phyloP scores from a whole-genome alignment of 2,797 vertebrate genomes.

The Thaleichthys pacificus region DNA sequence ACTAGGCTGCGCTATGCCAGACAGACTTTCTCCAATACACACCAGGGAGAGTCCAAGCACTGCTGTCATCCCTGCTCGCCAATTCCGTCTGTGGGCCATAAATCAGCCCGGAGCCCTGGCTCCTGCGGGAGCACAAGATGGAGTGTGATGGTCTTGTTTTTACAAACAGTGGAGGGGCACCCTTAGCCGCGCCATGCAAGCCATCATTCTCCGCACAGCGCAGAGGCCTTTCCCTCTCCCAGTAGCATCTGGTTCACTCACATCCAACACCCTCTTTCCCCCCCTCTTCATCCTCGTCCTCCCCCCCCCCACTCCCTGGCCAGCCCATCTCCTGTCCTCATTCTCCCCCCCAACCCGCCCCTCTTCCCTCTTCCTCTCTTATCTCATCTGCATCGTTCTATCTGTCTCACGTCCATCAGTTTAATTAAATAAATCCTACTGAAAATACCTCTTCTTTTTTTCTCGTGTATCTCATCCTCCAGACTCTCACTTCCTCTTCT shows the following conservation, averaged over 20 bases:
- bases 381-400: slow-evolving; percentile 47
- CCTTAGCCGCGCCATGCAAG: slow-evolving; percentile 68
- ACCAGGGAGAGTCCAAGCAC: slow-evolving; percentile 73
- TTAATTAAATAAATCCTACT: slow-evolving; percentile 65
- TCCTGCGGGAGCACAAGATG: slow-evolving; percentile 80
- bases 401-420: slow-evolving; percentile 45
- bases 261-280: slow-evolving; percentile 43
- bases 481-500: slow-evolving; percentile 34
- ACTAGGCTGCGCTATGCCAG: slow-evolving; percentile 61
- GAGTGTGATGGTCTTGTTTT: slow-evolving; percentile 85
- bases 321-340: slow-evolving; percentile 47
- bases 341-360: slow-evolving; percentile 35
- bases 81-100: slow-evolving; percentile 76
- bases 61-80: slow-evolving; percentile 76
- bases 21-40: slow-evolving; percentile 63
- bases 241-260: slow-evolving; percentile 69
- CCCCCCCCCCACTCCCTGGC: slow-evolving; percentile 42
- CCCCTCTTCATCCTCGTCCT: slow-evolving; percentile 25
- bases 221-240: slow-evolving; percentile 64
- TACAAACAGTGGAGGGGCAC: slow-evolving; percentile 81
- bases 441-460: slow-evolving; percentile 43
- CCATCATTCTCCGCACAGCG: slow-evolving; percentile 71
- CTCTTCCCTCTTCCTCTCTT: slow-evolving; percentile 49
- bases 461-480: slow-evolving; percentile 47
- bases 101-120: slow-evolving; percentile 78